Evolutionary conservation across 2,797 vertebrate genomes (phyloP).

Genomic region (Eulemur rubriventer): DNA sequence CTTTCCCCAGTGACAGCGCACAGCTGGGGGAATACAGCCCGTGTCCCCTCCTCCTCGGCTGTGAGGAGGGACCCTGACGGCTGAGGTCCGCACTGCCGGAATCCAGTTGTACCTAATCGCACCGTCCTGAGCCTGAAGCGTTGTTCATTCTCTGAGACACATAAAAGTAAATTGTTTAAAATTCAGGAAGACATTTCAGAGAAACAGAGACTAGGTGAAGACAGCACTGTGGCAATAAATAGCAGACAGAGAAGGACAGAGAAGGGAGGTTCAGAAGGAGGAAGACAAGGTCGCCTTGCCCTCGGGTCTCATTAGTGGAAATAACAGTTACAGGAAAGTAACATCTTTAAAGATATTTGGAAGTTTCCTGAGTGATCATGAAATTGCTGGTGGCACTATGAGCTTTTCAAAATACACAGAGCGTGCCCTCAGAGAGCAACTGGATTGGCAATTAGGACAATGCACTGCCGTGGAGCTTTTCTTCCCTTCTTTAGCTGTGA

Average conservation of each 20-base stretch:
- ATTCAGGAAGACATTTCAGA: slow-evolving; percentile 49
- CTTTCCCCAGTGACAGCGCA: rapidly evolving
- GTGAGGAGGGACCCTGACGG: not conserved
- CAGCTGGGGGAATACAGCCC: not conserved
- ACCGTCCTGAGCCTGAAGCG: not conserved
- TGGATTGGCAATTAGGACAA: not conserved
- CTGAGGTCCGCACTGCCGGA: rapidly evolving
- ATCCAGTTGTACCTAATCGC: rapidly evolving
- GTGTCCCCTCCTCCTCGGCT: rapidly evolving
- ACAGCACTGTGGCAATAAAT: not conserved
- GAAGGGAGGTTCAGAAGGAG: not conserved
- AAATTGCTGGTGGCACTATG: not conserved
- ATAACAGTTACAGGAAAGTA: slow-evolving; percentile 26
- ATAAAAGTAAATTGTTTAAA: slow-evolving; percentile 52
- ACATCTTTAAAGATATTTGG: slow-evolving; percentile 34
- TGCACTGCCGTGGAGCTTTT: not conserved
- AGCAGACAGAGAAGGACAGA: not conserved
- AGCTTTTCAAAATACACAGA: slow-evolving; percentile 40
- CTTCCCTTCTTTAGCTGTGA: not conserved
- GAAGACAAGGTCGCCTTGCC: slow-evolving; percentile 32
- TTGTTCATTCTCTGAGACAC: not conserved
- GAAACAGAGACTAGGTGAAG: not conserved
- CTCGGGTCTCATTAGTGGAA: slow-evolving; percentile 67
- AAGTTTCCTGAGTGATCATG: slow-evolving; percentile 40
- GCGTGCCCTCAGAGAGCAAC: not conserved